These are phyloP conservation scores for Carterocephalus palaemon DNA, from an alignment of 2,888 invertebrate species.

Conservation along the genomic window DNA sequence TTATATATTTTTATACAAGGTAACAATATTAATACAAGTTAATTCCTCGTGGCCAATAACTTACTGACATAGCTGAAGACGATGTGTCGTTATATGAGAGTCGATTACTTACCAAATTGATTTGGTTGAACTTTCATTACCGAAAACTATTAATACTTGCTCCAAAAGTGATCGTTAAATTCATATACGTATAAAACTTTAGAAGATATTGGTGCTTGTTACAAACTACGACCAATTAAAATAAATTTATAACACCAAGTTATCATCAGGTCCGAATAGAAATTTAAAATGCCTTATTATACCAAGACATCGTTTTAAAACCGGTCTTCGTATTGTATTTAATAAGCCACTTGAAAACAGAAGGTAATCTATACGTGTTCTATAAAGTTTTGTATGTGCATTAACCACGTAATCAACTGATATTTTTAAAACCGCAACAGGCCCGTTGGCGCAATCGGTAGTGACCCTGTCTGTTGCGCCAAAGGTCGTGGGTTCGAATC, in stretches of 20 bases:
- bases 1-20: too few relatives aligned
- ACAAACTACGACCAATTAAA: constrained; percentile 69
- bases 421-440: too few relatives aligned
- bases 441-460: too few relatives aligned
- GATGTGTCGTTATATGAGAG: constrained; percentile 5
- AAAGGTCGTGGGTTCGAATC: too few relatives aligned
- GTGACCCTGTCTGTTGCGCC: too few relatives aligned
- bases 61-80: constrained; percentile 4
- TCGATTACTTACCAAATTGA: constrained; percentile 7
- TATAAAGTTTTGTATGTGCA: too few relatives aligned
- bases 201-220: constrained; percentile 59
- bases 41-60: too few relatives aligned
- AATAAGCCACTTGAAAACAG: too few relatives aligned
- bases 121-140: constrained; percentile 7
- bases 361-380: too few relatives aligned
- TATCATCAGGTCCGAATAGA: constrained; percentile 43
- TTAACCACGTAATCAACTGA: too few relatives aligned
- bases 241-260: constrained; percentile 54
- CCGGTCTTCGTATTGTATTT: constrained; percentile 3
- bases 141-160: constrained; percentile 37
- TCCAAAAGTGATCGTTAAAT: constrained; percentile 49
- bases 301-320: constrained; percentile 7
- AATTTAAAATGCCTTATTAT: constrained; percentile 43
- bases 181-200: constrained; percentile 47
- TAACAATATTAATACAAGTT: too few relatives aligned